Conservation (phyloP, 1,140 invertebrate species). For the Brachionus rotundiformis region DNA sequence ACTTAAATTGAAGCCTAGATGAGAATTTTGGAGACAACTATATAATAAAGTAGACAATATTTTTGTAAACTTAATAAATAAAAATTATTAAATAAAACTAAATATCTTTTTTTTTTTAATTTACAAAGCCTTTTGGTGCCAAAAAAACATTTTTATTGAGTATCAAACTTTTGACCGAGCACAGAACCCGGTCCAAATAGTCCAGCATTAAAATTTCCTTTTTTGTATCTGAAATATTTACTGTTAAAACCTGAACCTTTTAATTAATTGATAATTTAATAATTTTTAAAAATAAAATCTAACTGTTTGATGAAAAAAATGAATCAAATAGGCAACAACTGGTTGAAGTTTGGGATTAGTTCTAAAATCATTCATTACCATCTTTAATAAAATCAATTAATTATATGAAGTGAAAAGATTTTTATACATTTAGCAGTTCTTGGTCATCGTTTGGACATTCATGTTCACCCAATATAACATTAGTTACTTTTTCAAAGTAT, state of each 20-base stretch:
- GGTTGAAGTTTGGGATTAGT: constrained; percentile 26
- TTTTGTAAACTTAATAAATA: constrained; percentile 16
- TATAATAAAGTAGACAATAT: constrained; percentile 22
- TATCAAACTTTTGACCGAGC: constrained; percentile 18
- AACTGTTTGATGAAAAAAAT: constrained; percentile 29
- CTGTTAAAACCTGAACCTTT: neutral
- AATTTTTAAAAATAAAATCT: neutral
- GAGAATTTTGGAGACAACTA: neutral
- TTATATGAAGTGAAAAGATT: neutral
- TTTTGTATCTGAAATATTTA: neutral
- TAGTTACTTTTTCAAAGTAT: constrained; percentile 16
- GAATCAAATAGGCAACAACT: constrained; percentile 25
- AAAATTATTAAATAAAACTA: neutral
- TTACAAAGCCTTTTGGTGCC: constrained; percentile 41
- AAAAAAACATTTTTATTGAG: constrained; percentile 23
- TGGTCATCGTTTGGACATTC: neutral
- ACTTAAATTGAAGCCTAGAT: neutral
- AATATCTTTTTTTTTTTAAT: neutral
- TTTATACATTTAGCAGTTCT: neutral
- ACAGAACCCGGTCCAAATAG: neutral
- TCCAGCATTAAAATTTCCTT: neutral
- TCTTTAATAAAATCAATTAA: neutral
- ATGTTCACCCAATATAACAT: constrained; percentile 2
- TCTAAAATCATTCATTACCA: neutral
- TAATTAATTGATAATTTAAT: neutral